Conservation (phyloP, 2,797 vertebrate species). For the Hirundo rustica region DNA sequence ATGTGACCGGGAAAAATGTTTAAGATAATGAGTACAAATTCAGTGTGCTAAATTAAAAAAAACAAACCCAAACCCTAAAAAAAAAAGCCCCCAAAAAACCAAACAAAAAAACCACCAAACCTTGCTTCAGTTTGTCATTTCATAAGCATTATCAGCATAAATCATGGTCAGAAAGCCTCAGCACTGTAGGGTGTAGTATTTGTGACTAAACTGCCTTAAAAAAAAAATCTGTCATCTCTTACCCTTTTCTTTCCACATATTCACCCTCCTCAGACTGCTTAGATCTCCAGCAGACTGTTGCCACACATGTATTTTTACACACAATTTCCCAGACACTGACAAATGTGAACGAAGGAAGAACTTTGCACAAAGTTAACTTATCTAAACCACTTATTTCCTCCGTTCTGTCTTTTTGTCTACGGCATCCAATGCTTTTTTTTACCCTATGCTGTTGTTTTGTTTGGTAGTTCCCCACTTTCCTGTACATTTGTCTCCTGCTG, state of each 20-base stretch:
- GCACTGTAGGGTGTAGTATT: background rate
- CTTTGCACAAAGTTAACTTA: background rate
- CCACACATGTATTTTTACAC: background rate
- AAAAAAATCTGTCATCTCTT: background rate
- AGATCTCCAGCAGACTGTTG: background rate
- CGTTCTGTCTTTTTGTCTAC: background rate
- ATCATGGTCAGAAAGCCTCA: constrained; percentile 17
- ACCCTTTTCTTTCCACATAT: background rate
- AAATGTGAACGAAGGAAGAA: background rate
- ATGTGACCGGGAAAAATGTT: background rate
- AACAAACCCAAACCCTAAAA: background rate
- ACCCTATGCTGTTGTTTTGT: background rate
- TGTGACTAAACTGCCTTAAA: background rate
- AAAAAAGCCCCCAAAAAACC: background rate
- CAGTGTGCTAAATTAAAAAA: background rate
- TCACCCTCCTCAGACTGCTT: background rate
- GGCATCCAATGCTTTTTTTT: background rate
- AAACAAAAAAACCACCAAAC: background rate
- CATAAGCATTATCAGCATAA: constrained; percentile 30
- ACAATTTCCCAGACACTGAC: background rate
- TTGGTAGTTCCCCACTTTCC: constrained; percentile 15
- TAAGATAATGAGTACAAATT: background rate
- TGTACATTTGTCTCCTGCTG: background rate
- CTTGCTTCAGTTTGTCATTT: constrained; percentile 3
- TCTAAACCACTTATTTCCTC: background rate